Evolutionary conservation across 1,140 invertebrate genomes (phyloP).

Genomic region (Ectropis grisescens): DNA sequence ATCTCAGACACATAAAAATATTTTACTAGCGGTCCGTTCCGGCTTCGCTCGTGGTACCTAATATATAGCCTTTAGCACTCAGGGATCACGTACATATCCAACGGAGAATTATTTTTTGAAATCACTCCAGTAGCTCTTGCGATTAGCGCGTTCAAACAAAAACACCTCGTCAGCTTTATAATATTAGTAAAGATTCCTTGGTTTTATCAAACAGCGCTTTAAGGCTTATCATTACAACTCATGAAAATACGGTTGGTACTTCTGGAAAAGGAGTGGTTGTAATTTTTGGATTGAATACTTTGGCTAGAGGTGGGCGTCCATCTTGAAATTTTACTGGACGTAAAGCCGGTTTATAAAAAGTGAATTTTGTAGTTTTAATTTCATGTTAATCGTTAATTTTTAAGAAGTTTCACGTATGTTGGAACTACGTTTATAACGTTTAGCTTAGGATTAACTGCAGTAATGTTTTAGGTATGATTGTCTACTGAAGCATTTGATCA

Average conservation of each 20-base stretch:
- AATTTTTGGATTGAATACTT: slow-evolving; percentile 7
- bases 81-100: too few species aligned
- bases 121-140: too few species aligned
- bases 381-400: slow-evolving; percentile 60
- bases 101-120: too few species aligned
- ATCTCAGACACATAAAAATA: too few species aligned
- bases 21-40: too few species aligned
- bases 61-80: too few species aligned
- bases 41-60: too few species aligned
- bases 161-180: too few species aligned
- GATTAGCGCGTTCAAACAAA: too few species aligned
- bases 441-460: slow-evolving; percentile 62
- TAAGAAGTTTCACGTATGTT: slow-evolving; percentile 58
- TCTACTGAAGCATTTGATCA: slow-evolving; percentile 60
- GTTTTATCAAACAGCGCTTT: too few species aligned
- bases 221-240: neutral
- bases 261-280: slow-evolving; percentile 12
- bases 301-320: slow-evolving; percentile 53
- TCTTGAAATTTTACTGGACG: slow-evolving; percentile 69
- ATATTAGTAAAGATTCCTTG: too few species aligned
- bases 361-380: slow-evolving; percentile 62
- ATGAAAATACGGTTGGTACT: neutral
- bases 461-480: slow-evolving; percentile 69
- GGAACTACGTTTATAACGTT: slow-evolving; percentile 41
- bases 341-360: slow-evolving; percentile 67